Evolutionary conservation across 2,888 invertebrate genomes (phyloP), one percentile per base, ranked within the genome.

Genomic region (Norana najaformis): DNA sequence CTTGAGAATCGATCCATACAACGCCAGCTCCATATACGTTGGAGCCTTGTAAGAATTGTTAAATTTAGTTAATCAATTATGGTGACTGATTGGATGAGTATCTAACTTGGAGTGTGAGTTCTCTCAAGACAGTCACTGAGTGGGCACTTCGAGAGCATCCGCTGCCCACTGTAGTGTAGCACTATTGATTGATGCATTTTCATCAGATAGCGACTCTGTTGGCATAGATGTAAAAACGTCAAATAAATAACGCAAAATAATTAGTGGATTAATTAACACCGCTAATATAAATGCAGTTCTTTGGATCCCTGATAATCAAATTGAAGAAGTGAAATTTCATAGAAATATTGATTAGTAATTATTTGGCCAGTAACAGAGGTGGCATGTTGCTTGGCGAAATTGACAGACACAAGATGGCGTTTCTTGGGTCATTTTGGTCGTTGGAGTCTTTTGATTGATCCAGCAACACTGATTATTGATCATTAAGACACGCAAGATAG

Each of bases 21-120:
- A 85, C 85, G 85, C 85, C 85, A 85, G 85, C 85, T 85, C 85
- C 85, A 18, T 85, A 85, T 85, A 85, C 85, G 37, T 85, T 5
- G 85, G 85, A 85, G 85, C 85, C 37, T 37, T 85, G 85, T 85
- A 37, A 85, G 85, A 20, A 37, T 34, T 41, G 41, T 41, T 41
- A 41, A 13, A 41, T 41, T 41, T 47, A 47, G 47, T 47, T 47
- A 47, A 23, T 47, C 18, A 47, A 47, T 47, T 47, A 47, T 3
- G 8, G 23, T 47, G 20, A 8, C 47, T 47, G 23, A 23, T 23
- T 20, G 47, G 47, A 47, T 47, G 47, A 47, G 23, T 6, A 1
- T 23, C 23, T 20, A 47, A 47, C n/a, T 69, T 8, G 8, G 69
- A 69, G 30, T 69, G 11, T 69, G n/a, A n/a, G 69, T 69, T 69